Evolutionary conservation across 2,888 invertebrate genomes (phyloP).

Genomic region (Callinectes sapidus): DNA sequence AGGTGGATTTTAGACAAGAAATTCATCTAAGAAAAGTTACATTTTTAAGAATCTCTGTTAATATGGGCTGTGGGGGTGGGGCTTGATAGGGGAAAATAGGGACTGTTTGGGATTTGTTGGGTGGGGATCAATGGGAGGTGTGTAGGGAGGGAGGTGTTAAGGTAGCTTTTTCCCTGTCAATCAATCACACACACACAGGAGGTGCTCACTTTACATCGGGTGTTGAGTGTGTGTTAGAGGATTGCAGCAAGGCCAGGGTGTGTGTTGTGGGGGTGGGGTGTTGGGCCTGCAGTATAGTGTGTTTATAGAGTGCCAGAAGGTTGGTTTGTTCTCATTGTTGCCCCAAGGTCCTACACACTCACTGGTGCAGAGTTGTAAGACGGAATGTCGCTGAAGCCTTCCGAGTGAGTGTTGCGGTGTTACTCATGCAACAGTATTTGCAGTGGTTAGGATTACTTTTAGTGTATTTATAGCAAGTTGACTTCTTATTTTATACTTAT

Average conservation of each 20-base stretch:
- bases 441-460: background rate
- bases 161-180: background rate
- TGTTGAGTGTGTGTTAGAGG: background rate
- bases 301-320: background rate
- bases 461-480: background rate
- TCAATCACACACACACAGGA: background rate
- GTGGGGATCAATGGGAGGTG: background rate
- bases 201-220: background rate
- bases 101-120: background rate
- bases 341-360: background rate
- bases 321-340: background rate
- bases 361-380: background rate
- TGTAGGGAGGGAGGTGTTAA: background rate
- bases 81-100: background rate
- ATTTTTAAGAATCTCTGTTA: too few species aligned
- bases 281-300: background rate
- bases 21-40: too few species aligned
- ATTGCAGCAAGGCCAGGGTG: too few species aligned
- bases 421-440: background rate
- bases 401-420: background rate
- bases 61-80: too few species aligned
- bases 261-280: too few species aligned
- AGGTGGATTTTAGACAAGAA: too few species aligned
- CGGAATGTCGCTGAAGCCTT: background rate
- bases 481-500: background rate